These are phyloP conservation scores for Brevipalpus yothersi DNA, from an alignment of 1,140 invertebrate genomes.

Conservation along the genomic window DNA sequence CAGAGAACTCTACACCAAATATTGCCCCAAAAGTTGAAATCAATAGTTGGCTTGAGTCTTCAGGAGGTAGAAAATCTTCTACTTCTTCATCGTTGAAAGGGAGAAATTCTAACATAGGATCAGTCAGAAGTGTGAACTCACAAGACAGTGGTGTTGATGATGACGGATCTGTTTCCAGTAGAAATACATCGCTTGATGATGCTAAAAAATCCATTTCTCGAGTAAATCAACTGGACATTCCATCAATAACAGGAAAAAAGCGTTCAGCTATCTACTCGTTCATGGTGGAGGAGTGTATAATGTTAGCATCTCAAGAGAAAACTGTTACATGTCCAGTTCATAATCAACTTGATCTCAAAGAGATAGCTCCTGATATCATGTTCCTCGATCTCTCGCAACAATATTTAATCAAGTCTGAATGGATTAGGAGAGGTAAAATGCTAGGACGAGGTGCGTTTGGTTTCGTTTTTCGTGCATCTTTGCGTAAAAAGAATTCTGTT, in stretches of 20 bases:
- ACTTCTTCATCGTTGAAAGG: not conserved
- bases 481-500: slow-evolving; percentile 23
- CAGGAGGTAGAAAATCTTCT: not conserved
- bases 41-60: not conserved
- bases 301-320: slow-evolving; percentile 47
- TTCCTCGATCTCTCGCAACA: slow-evolving; percentile 64
- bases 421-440: slow-evolving; percentile 46
- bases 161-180: not conserved
- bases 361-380: slow-evolving; percentile 59
- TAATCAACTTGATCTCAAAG: slow-evolving; percentile 37
- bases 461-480: slow-evolving; percentile 67
- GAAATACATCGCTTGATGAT: not conserved
- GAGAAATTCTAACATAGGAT: not conserved
- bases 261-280: slow-evolving; percentile 23
- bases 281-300: slow-evolving; percentile 83
- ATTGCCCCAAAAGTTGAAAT: not conserved
- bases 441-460: slow-evolving; percentile 91
- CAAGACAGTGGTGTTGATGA: not conserved
- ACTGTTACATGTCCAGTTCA: slow-evolving; percentile 44
- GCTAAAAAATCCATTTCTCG: not conserved
- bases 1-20: not conserved
- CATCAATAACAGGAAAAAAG: not conserved
- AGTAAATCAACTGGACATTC: not conserved
- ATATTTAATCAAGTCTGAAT: slow-evolving; percentile 47
- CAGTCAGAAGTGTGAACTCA: not conserved